Evolutionary conservation across 1,140 invertebrate species (phyloP).

Genomic region (Sinella curviseta): DNA sequence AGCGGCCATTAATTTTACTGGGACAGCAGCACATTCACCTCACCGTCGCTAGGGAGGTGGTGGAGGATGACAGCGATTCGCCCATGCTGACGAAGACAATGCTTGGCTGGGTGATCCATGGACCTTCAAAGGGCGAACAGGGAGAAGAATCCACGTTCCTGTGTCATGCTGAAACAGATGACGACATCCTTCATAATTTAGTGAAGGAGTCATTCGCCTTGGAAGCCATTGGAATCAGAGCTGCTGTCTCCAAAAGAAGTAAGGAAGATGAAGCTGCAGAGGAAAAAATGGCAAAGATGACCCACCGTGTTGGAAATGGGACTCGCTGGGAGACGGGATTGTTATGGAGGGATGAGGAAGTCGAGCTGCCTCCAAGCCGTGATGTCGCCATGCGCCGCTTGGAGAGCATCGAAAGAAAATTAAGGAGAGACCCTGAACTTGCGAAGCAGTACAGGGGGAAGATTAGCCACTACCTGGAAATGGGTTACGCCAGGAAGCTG

Average conservation of each 20-base stretch:
- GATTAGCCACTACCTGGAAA: neutral
- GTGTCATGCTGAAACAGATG: neutral
- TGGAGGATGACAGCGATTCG: neutral
- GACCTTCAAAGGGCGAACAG: neutral
- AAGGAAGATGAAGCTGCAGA: neutral
- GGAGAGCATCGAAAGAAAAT: neutral
- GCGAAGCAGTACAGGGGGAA: neutral
- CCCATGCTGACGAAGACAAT: neutral
- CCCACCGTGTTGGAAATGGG: neutral
- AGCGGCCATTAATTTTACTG: neutral
- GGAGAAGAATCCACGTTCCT: neutral
- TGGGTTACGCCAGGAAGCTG: neutral
- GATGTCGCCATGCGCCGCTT: neutral
- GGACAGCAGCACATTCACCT: neutral
- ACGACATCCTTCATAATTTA: neutral
- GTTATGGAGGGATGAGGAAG: neutral
- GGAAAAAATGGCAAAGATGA: neutral
- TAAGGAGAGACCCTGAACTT: neutral
- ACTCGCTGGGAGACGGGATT: neutral
- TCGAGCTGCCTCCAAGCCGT: neutral
- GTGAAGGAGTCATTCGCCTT: conserved; percentile 5
- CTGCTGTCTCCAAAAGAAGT: neutral
- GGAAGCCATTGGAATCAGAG: neutral
- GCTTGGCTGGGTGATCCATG: neutral
- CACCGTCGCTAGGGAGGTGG: neutral